Conservation (phyloP, 2,797 vertebrate genomes). For the Potorous gilbertii region DNA sequence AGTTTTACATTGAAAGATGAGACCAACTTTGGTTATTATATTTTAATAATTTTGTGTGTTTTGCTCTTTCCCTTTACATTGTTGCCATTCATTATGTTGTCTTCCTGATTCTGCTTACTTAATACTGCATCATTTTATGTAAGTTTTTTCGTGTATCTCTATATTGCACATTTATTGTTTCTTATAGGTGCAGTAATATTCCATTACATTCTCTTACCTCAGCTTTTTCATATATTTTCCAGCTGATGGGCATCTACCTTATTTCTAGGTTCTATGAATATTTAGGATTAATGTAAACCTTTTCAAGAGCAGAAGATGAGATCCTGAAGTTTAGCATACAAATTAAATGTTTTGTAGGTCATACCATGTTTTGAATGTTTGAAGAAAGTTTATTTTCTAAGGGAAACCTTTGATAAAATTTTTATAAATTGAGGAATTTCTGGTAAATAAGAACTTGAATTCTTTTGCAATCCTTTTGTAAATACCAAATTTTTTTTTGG, state of each 20-base stretch:
- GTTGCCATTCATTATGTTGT: background rate
- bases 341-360: background rate
- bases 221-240: too few relatives aligned
- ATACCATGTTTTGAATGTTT: background rate
- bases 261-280: too few relatives aligned
- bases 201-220: too few relatives aligned
- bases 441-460: too few relatives aligned
- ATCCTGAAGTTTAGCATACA: slow-evolving; percentile 4
- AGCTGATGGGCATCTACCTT: too few relatives aligned
- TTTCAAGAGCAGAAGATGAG: background rate
- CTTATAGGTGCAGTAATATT: too few relatives aligned
- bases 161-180: too few relatives aligned
- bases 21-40: background rate
- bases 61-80: background rate
- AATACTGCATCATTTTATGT: background rate
- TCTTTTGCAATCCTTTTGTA: background rate
- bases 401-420: background rate
- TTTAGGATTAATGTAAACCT: too few relatives aligned
- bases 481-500: background rate
- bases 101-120: background rate
- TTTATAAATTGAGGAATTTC: background rate
- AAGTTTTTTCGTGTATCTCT: too few relatives aligned
- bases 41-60: background rate
- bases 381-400: background rate
- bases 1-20: background rate